phyloP scores from a whole-genome alignment of 2,888 invertebrate species.

The Galerucella calmariensis region DNA sequence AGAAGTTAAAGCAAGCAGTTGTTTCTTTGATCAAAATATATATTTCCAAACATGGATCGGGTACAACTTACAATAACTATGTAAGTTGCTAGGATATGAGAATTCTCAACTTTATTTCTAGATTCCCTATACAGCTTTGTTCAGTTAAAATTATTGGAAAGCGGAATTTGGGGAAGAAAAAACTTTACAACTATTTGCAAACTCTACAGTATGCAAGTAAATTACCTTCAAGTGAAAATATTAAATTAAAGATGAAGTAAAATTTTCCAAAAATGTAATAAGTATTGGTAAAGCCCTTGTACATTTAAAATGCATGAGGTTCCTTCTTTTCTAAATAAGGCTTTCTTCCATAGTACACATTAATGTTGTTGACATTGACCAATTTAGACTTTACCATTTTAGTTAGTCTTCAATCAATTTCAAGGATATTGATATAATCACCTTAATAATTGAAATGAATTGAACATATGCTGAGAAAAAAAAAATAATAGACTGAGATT shows the following conservation, averaged over 20 bases:
- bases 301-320: constrained; percentile 4
- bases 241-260: not conserved
- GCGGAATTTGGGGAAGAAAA: too few relatives aligned
- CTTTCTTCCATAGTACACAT: not conserved
- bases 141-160: too few relatives aligned
- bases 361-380: constrained; percentile 36
- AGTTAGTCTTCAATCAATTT: not conserved
- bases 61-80: too few relatives aligned
- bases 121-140: too few relatives aligned
- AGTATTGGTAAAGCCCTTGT: not conserved
- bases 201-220: too few relatives aligned
- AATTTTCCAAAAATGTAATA: not conserved
- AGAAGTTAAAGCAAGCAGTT: too few relatives aligned
- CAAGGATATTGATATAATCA: constrained; percentile 3
- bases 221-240: too few relatives aligned
- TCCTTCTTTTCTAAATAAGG: constrained; percentile 24
- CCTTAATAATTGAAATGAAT: not conserved
- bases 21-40: too few relatives aligned
- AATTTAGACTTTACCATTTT: constrained; percentile 30
- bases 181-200: too few relatives aligned
- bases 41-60: too few relatives aligned
- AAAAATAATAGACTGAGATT: not conserved
- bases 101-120: too few relatives aligned
- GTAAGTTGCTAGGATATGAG: too few relatives aligned
- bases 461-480: not conserved